Percentiles rank a stretch among this genome's conserved stretches.
phyloP scores from a whole-genome alignment of 2,888 invertebrate species.

The Cremastinae sp. region DNA sequence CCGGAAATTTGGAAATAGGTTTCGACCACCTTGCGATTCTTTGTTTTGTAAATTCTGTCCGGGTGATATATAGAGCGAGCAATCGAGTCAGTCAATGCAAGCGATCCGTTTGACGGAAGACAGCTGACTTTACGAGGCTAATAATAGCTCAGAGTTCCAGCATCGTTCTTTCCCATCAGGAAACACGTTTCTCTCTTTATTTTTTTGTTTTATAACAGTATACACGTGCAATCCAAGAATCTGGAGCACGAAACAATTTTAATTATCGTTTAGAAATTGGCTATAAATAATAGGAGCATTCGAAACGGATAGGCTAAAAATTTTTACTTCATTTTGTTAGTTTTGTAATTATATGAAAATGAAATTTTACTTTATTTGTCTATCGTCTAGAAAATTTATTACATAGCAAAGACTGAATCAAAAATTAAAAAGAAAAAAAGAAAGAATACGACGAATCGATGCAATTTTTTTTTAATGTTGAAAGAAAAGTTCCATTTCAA shows the following conservation, averaged over 20 bases:
- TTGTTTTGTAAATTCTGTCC: constrained; percentile 30
- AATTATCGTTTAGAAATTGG: constrained; percentile 33
- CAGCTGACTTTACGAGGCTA: constrained; percentile 59
- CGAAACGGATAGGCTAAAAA: constrained; percentile 15
- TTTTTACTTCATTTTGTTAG: constrained; percentile 1
- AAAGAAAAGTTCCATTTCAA: background rate
- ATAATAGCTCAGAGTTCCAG: constrained; percentile 58
- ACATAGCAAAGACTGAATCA: too few species aligned
- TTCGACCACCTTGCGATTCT: constrained; percentile 16
- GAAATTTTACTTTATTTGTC: too few species aligned
- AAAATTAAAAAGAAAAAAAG: background rate
- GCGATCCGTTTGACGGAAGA: constrained; percentile 58
- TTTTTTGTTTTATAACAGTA: constrained; percentile 20
- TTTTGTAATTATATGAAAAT: too few species aligned
- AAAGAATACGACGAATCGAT: too few species aligned
- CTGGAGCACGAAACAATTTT: constrained; percentile 51
- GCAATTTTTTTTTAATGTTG: background rate
- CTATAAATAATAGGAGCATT: constrained; percentile 35
- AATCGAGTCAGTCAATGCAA: constrained; percentile 31
- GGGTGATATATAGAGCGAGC: constrained; percentile 18
- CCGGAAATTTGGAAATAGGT: constrained; percentile 26
- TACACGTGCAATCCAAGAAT: constrained; percentile 20
- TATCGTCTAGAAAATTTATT: too few species aligned
- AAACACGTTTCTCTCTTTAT: constrained; percentile 15
- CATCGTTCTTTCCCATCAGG: constrained; percentile 45